Conservation (phyloP, 2,113 vertebrate species). For the Ia io region DNA sequence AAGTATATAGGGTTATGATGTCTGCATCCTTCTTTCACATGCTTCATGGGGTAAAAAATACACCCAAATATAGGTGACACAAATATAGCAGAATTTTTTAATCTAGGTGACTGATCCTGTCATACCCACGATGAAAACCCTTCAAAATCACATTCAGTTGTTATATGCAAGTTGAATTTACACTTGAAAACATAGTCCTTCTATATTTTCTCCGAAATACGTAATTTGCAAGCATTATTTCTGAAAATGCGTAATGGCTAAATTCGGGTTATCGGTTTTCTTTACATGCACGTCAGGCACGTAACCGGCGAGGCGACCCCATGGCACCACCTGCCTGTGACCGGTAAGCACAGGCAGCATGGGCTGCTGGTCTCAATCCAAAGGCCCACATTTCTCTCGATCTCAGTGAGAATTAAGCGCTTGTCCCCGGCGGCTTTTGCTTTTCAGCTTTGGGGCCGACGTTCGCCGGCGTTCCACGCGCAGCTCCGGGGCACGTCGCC, state of each 20-base stretch:
- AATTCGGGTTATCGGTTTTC: not conserved
- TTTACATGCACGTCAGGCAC: no score
- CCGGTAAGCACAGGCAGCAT: not conserved
- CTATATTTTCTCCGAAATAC: not conserved
- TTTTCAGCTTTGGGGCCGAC: not conserved
- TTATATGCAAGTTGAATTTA: not conserved
- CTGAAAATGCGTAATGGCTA: not conserved
- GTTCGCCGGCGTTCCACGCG: not conserved
- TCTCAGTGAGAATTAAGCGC: not conserved
- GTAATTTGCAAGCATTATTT: not conserved
- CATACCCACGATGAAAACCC: not conserved
- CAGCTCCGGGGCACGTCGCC: not conserved
- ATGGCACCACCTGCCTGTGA: not conserved
- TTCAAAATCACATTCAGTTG: not conserved
- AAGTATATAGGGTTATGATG: not conserved
- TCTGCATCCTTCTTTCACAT: not conserved
- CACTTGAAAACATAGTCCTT: not conserved
- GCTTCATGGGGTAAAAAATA: not conserved
- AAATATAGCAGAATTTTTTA: not conserved
- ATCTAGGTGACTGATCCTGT: not conserved
- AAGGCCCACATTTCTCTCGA: not conserved
- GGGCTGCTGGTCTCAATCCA: not conserved
- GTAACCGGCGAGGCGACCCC: not conserved
- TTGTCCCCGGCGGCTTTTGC: fast-evolving
- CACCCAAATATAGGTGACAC: not conserved